A percentile compares a stretch with the other conserved stretches of the same genome.
Evolutionary conservation across 2,888 invertebrate genomes (phyloP).

Genomic region (Latrodectus hesperus): DNA sequence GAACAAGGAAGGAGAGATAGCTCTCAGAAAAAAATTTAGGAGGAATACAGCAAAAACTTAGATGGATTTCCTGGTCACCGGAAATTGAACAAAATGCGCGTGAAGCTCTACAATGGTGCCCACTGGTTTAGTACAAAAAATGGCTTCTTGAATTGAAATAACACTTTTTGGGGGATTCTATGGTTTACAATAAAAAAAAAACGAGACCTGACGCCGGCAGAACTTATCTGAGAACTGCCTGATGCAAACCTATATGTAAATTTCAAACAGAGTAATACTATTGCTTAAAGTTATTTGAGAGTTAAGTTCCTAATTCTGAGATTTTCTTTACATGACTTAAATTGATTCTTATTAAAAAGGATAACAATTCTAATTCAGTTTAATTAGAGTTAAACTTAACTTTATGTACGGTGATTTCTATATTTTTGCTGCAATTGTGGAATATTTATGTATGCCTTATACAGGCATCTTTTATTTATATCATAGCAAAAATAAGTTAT

Average conservation of each 20-base stretch:
- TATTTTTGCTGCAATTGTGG: no score
- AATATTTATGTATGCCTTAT: no score
- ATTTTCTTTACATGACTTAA: no score
- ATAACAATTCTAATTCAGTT: no score
- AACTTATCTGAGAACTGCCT: neutral
- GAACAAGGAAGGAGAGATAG: neutral
- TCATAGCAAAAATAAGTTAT: no score
- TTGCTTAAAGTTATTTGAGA: no score
- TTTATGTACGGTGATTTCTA: no score
- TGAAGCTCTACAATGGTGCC: conserved; percentile 40
- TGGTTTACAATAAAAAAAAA: neutral
- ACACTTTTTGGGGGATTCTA: neutral
- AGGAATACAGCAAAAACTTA: neutral
- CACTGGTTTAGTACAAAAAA: conserved; percentile 8
- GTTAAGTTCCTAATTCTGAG: no score
- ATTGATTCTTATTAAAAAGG: no score
- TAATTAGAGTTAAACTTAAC: no score
- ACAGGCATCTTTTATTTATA: no score
- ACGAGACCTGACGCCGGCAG: neutral
- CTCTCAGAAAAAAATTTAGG: neutral
- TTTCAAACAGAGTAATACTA: neutral
- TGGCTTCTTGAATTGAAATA: conserved; percentile 40
- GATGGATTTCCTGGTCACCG: conserved; percentile 11
- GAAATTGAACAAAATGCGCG: conserved; percentile 30
- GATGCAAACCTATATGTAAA: neutral